Conservation (phyloP, 2,797 vertebrate species). For the Rhinophrynus dorsalis region DNA sequence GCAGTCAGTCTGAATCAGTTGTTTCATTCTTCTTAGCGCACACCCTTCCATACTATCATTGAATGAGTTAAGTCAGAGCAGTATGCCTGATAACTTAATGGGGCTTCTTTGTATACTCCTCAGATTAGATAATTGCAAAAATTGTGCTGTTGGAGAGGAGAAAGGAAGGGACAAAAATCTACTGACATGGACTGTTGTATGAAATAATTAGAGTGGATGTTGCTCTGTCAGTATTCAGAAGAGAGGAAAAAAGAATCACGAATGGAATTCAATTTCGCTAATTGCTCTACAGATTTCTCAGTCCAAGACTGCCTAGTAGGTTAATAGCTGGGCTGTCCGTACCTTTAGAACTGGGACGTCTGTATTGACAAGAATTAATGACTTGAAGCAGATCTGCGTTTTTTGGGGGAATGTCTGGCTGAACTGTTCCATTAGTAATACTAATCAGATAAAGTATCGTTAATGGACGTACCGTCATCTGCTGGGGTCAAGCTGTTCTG, state of each 20-base stretch:
- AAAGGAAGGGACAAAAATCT: neutral
- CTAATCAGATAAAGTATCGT: conserved; percentile 60
- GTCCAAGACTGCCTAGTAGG: conserved; percentile 9
- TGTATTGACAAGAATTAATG: conserved; percentile 58
- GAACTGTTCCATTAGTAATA: conserved; percentile 60
- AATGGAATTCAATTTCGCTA: conserved; percentile 31
- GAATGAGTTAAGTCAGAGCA: neutral
- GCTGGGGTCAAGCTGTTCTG: conserved; percentile 39
- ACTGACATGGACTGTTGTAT: conserved; percentile 30
- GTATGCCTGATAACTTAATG: neutral
- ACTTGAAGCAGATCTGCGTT: conserved; percentile 54
- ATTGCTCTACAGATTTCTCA: conserved; percentile 44
- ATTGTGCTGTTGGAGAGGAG: no score
- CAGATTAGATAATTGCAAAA: neutral
- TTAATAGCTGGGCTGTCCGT: conserved; percentile 51
- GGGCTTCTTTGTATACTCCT: neutral
- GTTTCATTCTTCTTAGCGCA: no score
- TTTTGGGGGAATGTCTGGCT: conserved; percentile 47
- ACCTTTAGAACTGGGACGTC: conserved; percentile 40
- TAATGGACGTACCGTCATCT: conserved; percentile 57
- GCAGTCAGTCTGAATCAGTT: no score
- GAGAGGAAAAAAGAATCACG: conserved; percentile 42
- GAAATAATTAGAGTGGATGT: no score
- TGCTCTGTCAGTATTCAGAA: neutral
- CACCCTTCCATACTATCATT: neutral